Conservation (phyloP, 23 tunicate species). For the Styela plicata region DNA sequence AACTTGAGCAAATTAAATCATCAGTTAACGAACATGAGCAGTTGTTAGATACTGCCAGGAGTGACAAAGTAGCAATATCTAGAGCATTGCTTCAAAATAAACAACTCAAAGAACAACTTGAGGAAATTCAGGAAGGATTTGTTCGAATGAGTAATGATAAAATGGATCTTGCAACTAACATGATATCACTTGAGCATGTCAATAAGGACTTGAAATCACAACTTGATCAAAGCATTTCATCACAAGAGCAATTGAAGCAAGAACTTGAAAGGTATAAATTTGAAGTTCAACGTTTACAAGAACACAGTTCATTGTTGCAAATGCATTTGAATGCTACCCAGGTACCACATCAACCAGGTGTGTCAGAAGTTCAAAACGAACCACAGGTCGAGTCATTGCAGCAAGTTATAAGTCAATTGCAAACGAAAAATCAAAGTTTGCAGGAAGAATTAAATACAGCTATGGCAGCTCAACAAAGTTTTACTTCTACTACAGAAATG, state of each 20-base stretch:
- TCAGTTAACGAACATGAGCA: conserved; percentile 51
- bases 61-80: conserved; percentile 63
- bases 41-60: conserved; percentile 65
- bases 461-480: neutral
- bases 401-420: neutral
- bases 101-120: conserved; percentile 72
- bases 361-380: neutral
- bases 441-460: neutral
- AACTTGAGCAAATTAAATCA: neutral
- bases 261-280: neutral
- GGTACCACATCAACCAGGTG: neutral
- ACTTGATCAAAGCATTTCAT: neutral
- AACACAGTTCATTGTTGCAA: neutral
- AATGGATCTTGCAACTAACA: conserved; percentile 66
- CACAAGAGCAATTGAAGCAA: neutral
- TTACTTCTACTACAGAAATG: neutral
- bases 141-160: conserved; percentile 79
- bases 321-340: neutral
- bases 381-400: neutral
- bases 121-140: conserved; percentile 82
- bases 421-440: neutral
- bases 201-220: conserved; percentile 5
- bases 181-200: conserved; percentile 41
- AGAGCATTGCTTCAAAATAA: conserved; percentile 82
- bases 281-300: neutral